phyloP scores from a whole-genome alignment of 2,797 vertebrate genomes.

The Myiotriccus ornatus region DNA sequence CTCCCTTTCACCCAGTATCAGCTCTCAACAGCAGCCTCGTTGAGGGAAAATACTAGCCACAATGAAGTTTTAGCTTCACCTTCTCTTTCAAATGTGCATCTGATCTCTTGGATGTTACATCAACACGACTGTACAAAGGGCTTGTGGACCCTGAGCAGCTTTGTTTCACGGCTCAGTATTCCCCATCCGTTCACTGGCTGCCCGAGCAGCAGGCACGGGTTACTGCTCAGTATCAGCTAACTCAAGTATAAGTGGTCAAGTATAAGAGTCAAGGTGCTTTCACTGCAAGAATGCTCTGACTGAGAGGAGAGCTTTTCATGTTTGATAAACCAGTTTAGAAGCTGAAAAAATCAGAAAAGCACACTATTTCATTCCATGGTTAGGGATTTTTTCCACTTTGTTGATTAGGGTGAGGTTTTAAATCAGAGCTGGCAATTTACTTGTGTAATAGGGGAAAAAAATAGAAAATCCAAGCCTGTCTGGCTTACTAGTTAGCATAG shows the following conservation, averaged over 20 bases:
- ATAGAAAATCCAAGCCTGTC: not conserved
- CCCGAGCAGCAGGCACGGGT: not conserved
- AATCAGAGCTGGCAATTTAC: not conserved
- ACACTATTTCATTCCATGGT: not conserved
- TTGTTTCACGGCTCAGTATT: not conserved
- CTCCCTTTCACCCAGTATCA: not conserved
- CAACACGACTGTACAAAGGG: not conserved
- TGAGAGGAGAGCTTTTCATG: not conserved
- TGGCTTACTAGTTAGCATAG: not conserved
- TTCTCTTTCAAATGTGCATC: not conserved
- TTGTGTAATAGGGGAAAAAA: accelerated
- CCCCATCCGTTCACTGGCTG: not conserved
- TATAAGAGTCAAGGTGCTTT: not conserved
- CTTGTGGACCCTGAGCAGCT: not conserved
- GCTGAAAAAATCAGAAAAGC: not conserved
- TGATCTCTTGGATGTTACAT: not conserved
- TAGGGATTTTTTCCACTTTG: not conserved
- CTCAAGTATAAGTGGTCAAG: not conserved
- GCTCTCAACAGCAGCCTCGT: not conserved
- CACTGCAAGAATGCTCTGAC: not conserved
- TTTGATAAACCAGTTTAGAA: not conserved
- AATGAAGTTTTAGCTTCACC: not conserved
- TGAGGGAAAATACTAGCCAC: not conserved
- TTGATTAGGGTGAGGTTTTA: not conserved
- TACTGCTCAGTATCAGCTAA: not conserved